Base-by-base conservation (phyloP, 30 jellyfish, hydroid and myxozoan species). In the Turritopsis dohrnii region DNA sequence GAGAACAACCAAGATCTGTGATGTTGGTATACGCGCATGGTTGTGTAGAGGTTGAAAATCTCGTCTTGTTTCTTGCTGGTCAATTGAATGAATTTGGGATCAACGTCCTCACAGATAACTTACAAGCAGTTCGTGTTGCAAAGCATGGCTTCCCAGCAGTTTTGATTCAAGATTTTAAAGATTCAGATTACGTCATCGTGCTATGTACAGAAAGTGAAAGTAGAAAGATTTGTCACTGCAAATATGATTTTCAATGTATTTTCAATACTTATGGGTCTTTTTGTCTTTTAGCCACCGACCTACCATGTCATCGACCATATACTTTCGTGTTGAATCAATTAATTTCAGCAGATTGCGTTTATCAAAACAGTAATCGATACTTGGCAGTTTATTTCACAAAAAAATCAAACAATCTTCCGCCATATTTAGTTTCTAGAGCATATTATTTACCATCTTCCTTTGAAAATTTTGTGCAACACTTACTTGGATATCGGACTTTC, bases 21-120 rank as follows among this genome's bases (percentile, higher is more conserved):
- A 80, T 80, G 87, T 28, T 80, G 52, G 87, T 53, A 26, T 60
- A 80, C 82, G 83, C 87, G 16, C 87, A 41, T 29, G 87, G 87
- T 21, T 80, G 87, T 41, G 60, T 21, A 17, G 77, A 53, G 53
- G 52, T 80, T 23, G 87, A 80, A 54, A 53, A 80, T 21, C 52
- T 80, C 18, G 87, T 60, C 25, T 53, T 80, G 18, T 65, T 28
- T 21, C 82, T 80, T 28, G 87, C 83, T 1, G 24, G 53, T 8
- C 79, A 53, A 31, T 26, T 80, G 22, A 19, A 4, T 52, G 26
- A 81, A 17, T 52, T 52, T 26, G 87, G 87, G 16, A 65, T 80
- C 16, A 53, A 80, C 52, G 87, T 80, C 7, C 52, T 53, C 0
- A 30, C 54, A 17, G 87, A 80, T 60, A 80, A 24, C 83, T 52